Evolutionary conservation across 1,140 invertebrate species (phyloP), one percentile per base, ranked within the genome.

Genomic region (Matsumurasca onukii): DNA sequence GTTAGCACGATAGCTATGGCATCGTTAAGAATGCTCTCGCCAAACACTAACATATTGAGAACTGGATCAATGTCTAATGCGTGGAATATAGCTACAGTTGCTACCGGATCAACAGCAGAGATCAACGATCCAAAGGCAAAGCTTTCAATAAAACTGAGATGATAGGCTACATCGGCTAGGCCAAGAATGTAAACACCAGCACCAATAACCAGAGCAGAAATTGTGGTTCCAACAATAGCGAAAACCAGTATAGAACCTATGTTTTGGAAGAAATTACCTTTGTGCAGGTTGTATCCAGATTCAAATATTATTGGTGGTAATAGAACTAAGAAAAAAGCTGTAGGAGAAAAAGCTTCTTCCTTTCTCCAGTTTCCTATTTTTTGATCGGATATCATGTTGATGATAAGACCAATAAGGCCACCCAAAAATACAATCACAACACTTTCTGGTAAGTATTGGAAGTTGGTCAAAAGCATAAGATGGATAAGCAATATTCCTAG

Each of bases 271-370:
- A 99, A 99, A 77, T 99, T 98, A 63, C 97, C 96, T 80, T 98
- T 98, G 76, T 98, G 97, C 57, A 99, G 85, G 86, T 98, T 98
- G 77, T 98, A 99, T 2, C 97, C 97, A 2, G 95, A 98, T 82
- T 99, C 97, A 85, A 98, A 98, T 73, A 99, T 98, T 52, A 99
- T 99, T 0, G 97, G 97, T 3, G 97, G 97, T n/a, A 99, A 78
- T 0, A 99, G 83, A 0, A 99, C 92, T 52, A 99, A 83, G 75
- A 99, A 99, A 78, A 99, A 99, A 12, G 95, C 93, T 57, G 95
- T 99, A 0, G 97, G 97, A 15, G 94, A 95, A 76, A 99, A 97
- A 0, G 95, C 93, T 82, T 98, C 97, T 80, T 98, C 95, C 81
- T 95, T 96, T 76, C 91, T 88, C 94, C 94, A 97, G 79, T 97